These are phyloP conservation scores for Etia nguti DNA, from an alignment of 2,113 vertebrate genomes.

Conservation along the genomic window DNA sequence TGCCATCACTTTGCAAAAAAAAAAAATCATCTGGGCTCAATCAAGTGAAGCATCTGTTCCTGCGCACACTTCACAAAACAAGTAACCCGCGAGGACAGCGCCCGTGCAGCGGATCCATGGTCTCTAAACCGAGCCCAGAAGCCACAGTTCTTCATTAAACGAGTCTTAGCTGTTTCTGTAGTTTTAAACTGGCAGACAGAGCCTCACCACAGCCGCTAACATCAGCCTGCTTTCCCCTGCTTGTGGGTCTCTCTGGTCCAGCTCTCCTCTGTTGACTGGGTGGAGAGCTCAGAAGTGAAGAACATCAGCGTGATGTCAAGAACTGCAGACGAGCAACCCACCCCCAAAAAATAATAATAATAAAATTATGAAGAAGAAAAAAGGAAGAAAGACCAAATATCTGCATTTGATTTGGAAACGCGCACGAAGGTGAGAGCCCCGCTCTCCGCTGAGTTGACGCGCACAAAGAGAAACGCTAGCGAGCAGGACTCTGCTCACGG, in stretches of 20 bases:
- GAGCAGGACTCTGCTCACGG: not conserved
- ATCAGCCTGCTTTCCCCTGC: constrained; percentile 37
- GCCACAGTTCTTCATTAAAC: not conserved
- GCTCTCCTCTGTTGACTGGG: constrained; percentile 41
- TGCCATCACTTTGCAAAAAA: constrained; percentile 1
- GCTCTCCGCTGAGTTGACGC: not conserved
- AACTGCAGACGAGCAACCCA: not conserved
- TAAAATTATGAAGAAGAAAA: not conserved
- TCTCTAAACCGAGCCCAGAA: not conserved
- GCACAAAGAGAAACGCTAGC: not conserved
- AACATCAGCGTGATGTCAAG: constrained; percentile 9
- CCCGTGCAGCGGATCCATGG: not conserved
- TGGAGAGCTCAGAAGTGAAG: constrained; percentile 34
- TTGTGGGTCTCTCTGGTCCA: constrained; percentile 31
- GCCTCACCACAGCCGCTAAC: constrained; percentile 18
- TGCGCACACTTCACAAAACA: not conserved
- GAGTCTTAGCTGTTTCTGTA: not conserved
- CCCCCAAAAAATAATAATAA: not conserved
- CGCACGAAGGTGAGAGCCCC: not conserved
- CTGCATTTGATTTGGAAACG: not conserved
- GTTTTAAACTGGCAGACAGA: not conserved
- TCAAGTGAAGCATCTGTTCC: not conserved
- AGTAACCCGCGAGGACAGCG: not conserved
- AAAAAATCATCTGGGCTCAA: not conserved
- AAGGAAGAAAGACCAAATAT: not conserved